These are phyloP conservation scores for Craseonycteris thonglongyai DNA, from an alignment of 2,113 vertebrate species.

Conservation along the genomic window DNA sequence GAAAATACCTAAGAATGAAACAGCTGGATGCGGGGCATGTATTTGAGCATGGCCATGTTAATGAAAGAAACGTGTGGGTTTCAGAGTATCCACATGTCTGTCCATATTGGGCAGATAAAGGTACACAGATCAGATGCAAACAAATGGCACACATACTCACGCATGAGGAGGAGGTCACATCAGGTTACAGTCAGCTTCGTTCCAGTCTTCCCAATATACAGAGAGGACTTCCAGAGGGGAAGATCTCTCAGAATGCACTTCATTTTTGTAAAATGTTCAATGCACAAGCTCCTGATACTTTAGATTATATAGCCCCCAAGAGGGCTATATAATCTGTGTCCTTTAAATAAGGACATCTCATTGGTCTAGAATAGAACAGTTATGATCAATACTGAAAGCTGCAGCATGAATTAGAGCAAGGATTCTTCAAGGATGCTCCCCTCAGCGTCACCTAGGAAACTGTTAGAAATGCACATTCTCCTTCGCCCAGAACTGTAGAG, in stretches of 20 bases:
- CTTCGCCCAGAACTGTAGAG: neutral
- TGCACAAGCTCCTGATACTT: neutral
- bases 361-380: neutral
- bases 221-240: neutral
- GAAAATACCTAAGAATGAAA: neutral
- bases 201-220: neutral
- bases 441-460: neutral
- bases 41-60: neutral
- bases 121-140: neutral
- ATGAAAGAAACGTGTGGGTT: neutral
- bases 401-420: neutral
- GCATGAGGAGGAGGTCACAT: neutral
- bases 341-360: neutral
- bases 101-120: neutral
- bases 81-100: neutral
- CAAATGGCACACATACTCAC: neutral
- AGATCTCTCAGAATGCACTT: neutral
- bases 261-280: neutral
- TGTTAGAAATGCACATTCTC: neutral
- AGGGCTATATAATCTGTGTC: neutral
- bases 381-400: neutral
- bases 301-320: neutral
- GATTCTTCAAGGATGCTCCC: neutral
- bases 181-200: neutral
- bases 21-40: neutral